Conservation (phyloP, 1,140 invertebrate genomes). For the Brachionus calyciflorus region DNA sequence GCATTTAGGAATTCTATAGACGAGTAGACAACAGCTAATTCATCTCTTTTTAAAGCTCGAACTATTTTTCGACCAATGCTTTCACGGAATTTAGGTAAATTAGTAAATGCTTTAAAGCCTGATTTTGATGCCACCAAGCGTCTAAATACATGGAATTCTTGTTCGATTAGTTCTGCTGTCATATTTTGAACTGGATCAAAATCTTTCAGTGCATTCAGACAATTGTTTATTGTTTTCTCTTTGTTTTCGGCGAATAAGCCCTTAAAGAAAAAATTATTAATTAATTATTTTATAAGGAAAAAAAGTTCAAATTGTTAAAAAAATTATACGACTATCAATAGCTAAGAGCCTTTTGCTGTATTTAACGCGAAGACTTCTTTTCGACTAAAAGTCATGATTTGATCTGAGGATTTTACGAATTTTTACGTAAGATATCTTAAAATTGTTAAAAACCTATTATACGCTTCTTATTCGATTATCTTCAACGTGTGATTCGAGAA, state of each 20-base stretch:
- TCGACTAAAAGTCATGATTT: too few relatives aligned
- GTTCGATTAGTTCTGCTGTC: slow-evolving; percentile 67
- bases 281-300: not conserved
- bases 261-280: slow-evolving; percentile 63
- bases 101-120: slow-evolving; percentile 92
- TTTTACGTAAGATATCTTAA: too few relatives aligned
- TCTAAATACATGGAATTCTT: slow-evolving; percentile 86
- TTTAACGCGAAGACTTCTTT: too few relatives aligned
- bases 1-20: slow-evolving; percentile 95
- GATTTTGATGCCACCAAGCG: slow-evolving; percentile 92
- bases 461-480: too few relatives aligned
- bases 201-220: slow-evolving; percentile 72
- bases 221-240: slow-evolving; percentile 85
- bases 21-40: slow-evolving; percentile 86
- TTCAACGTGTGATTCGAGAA: too few relatives aligned
- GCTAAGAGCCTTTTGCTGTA: too few relatives aligned
- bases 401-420: too few relatives aligned
- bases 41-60: slow-evolving; percentile 79
- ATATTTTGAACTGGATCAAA: slow-evolving; percentile 68
- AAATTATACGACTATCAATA: too few relatives aligned
- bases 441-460: too few relatives aligned
- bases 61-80: slow-evolving; percentile 86
- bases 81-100: slow-evolving; percentile 86
- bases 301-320: too few relatives aligned
- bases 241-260: slow-evolving; percentile 96